These are phyloP conservation scores for Bombus affinis DNA, from an alignment of 1,140 invertebrate genomes.

Conservation along the genomic window DNA sequence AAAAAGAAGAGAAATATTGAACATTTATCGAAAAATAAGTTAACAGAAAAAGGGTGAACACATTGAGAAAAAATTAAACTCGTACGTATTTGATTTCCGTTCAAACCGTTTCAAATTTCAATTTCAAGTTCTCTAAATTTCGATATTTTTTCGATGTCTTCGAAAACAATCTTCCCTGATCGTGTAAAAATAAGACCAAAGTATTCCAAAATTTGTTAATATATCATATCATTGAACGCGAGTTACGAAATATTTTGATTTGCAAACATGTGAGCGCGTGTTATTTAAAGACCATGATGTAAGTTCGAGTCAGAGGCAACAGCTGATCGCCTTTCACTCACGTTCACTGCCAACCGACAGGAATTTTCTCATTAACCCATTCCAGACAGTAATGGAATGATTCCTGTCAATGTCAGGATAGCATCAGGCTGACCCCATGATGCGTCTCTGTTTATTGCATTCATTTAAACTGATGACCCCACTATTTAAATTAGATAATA, in stretches of 20 bases:
- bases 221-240: neutral
- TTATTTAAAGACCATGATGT: neutral
- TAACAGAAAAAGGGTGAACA: neutral
- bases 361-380: slow-evolving; percentile 22
- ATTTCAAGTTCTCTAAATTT: too few species aligned
- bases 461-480: neutral
- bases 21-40: neutral
- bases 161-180: too few species aligned
- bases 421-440: neutral
- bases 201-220: neutral
- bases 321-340: slow-evolving; percentile 53
- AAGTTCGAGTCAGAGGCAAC: slow-evolving; percentile 23
- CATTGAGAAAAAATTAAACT: neutral
- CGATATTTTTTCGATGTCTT: neutral
- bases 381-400: neutral
- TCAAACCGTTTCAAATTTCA: neutral
- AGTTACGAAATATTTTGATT: neutral
- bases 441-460: neutral
- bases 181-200: too few species aligned
- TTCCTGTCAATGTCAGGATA: slow-evolving; percentile 6
- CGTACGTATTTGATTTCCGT: neutral
- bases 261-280: neutral
- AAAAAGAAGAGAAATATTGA: too few species aligned
- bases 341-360: neutral
- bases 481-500: neutral